Evolutionary conservation across 2,113 vertebrate species (phyloP).

Genomic region (Morone chrysops): DNA sequence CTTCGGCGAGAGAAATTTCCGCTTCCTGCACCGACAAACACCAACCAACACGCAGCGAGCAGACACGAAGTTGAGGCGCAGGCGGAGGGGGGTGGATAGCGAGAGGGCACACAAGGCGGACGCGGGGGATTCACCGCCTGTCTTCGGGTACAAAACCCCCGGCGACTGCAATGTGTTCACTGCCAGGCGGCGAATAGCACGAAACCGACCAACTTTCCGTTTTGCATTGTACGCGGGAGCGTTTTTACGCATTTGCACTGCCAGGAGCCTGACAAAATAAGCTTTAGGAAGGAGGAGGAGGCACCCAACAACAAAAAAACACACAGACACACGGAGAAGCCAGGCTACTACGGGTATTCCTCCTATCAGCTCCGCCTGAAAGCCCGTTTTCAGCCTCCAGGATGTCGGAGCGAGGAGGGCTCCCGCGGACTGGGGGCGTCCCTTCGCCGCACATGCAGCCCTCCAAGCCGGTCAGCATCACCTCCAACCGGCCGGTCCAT

Average conservation of each 20-base stretch:
- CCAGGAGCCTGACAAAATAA: conserved; percentile 13
- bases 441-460: conserved; percentile 84
- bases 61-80: conserved; percentile 24
- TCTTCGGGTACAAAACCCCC: neutral
- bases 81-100: neutral
- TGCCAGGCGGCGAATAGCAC: conserved; percentile 26
- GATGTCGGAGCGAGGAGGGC: conserved; percentile 86
- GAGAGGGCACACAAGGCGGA: neutral
- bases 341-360: conserved; percentile 26
- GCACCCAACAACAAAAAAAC: neutral
- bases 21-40: conserved; percentile 81
- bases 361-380: conserved; percentile 30
- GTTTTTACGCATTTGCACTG: conserved; percentile 29
- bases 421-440: conserved; percentile 84
- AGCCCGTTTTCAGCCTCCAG: conserved; percentile 64
- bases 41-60: conserved; percentile 24
- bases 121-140: neutral
- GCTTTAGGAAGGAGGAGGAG: neutral
- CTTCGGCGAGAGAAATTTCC: conserved; percentile 79
- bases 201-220: conserved; percentile 36
- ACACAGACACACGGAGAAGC: neutral
- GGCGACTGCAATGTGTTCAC: conserved; percentile 48
- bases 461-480: conserved; percentile 86
- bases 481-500: conserved; percentile 88
- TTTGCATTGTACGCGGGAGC: neutral